These are phyloP conservation scores for Metopia argyrocephala DNA, from an alignment of 2,888 invertebrate species.

Conservation along the genomic window DNA sequence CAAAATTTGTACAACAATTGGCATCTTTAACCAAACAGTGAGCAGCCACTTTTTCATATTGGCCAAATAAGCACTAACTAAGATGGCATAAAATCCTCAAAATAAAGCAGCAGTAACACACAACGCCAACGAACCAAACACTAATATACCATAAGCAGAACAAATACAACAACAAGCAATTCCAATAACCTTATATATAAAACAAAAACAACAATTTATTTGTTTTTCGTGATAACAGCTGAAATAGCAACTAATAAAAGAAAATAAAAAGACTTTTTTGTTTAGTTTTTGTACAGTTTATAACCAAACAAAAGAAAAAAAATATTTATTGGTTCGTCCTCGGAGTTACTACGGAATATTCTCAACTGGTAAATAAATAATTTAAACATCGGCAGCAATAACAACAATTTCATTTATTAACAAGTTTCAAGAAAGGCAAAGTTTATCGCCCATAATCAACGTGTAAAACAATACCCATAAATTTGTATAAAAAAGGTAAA, in stretches of 20 bases:
- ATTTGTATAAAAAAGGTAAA: constrained; percentile 46
- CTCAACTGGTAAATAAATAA: neutral
- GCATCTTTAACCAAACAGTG: neutral
- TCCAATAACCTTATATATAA: constrained; percentile 4
- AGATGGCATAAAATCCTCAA: neutral
- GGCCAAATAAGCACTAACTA: neutral
- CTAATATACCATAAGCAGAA: constrained; percentile 2
- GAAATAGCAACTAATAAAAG: neutral
- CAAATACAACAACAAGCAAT: neutral
- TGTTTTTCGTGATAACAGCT: neutral
- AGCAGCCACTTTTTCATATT: neutral
- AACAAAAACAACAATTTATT: neutral
- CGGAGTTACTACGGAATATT: neutral
- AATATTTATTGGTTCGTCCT: neutral
- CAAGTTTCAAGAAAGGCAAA: neutral
- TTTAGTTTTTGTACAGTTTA: constrained; percentile 17
- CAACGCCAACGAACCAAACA: neutral
- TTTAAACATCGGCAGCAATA: neutral
- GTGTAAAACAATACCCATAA: constrained; percentile 23
- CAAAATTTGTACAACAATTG: neutral
- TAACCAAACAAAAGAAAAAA: neutral
- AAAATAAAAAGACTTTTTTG: neutral
- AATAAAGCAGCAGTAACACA: neutral
- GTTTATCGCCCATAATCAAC: constrained; percentile 8
- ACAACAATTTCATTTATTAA: neutral